A percentile compares a stretch with the other conserved stretches of the same genome.
These are phyloP conservation scores for Nasonia longicornis DNA, from an alignment of 1,140 invertebrate species.

Conservation along the genomic window DNA sequence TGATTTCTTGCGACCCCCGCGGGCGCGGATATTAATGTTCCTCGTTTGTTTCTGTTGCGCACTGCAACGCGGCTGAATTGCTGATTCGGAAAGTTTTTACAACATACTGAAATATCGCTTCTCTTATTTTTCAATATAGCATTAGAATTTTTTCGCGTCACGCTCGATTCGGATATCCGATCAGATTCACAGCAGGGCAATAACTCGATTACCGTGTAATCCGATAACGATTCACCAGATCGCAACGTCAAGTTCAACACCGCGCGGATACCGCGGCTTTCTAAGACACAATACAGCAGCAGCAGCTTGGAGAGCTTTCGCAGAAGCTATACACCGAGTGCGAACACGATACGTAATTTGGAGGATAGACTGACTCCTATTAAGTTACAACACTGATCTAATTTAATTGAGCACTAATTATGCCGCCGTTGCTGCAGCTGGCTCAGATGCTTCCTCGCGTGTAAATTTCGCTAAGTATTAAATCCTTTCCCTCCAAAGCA, in stretches of 20 bases:
- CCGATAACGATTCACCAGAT: no score
- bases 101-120: no score
- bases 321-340: not conserved
- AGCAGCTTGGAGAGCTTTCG: not conserved
- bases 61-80: no score
- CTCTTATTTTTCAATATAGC: no score
- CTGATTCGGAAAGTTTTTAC: no score
- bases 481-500: not conserved
- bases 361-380: slow-evolving; percentile 33
- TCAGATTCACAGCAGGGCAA: no score
- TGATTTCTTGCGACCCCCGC: no score
- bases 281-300: not conserved
- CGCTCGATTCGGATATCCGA: no score
- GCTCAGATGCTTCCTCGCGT: not conserved
- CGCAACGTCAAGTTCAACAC: not conserved
- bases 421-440: not conserved
- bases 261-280: not conserved
- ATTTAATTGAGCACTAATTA: slow-evolving; percentile 42
- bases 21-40: no score
- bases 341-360: slow-evolving; percentile 38
- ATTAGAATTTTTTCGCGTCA: no score
- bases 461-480: slow-evolving; percentile 29
- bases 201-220: no score
- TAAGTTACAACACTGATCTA: slow-evolving; percentile 28
- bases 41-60: no score